Evolutionary conservation across 2,888 invertebrate species (phyloP).

Genomic region (Acrobasis consociella): DNA sequence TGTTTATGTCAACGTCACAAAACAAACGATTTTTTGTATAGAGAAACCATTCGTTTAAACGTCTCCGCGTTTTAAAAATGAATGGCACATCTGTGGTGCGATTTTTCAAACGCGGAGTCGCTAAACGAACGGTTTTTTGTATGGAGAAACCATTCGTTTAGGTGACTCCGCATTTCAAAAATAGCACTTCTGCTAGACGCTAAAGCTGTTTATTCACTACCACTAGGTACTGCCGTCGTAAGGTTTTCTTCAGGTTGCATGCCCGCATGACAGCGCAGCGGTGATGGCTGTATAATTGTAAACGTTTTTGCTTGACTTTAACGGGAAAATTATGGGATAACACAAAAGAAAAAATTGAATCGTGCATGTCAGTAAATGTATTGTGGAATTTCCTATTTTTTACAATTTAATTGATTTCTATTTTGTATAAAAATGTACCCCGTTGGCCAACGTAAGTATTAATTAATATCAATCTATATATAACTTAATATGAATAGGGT

Average conservation of each 20-base stretch:
- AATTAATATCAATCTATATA: constrained; percentile 19
- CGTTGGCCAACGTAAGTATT: constrained; percentile 77
- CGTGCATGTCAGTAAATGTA: constrained; percentile 28
- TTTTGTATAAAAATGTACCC: constrained; percentile 68
- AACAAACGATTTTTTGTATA: too few species aligned
- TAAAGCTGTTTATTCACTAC: too few species aligned
- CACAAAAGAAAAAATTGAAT: constrained; percentile 28
- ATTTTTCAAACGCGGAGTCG: too few species aligned
- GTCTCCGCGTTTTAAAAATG: too few species aligned
- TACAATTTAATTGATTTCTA: constrained; percentile 57
- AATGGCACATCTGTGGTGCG: too few species aligned
- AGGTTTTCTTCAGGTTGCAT: neutral
- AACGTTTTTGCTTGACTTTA: constrained; percentile 2
- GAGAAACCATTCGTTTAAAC: too few species aligned
- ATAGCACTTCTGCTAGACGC: too few species aligned
- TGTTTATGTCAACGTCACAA: too few species aligned
- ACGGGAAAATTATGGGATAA: constrained; percentile 17
- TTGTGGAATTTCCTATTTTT: constrained; percentile 53
- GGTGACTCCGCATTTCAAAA: too few species aligned
- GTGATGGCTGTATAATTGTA: neutral
- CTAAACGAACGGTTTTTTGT: too few species aligned
- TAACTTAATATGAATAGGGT: neutral
- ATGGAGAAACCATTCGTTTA: too few species aligned
- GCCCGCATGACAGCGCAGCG: neutral
- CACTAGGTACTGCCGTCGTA: too few species aligned